These are phyloP conservation scores for Eurytemora carolleeae DNA, from an alignment of 1,140 invertebrate genomes.

Conservation along the genomic window DNA sequence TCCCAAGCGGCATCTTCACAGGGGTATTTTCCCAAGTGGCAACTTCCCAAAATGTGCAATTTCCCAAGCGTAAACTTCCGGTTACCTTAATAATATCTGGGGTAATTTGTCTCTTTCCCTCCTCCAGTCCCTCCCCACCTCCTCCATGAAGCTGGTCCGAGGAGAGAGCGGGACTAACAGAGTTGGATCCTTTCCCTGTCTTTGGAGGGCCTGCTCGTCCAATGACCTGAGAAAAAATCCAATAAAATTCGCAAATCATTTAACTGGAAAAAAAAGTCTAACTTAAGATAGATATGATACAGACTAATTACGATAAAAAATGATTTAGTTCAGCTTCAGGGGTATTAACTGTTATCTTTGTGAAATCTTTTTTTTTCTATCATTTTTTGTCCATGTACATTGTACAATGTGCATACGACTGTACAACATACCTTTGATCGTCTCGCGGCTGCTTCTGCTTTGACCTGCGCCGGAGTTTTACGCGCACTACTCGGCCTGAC, in stretches of 20 bases:
- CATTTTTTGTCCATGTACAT: not conserved
- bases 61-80: too few relatives aligned
- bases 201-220: too few relatives aligned
- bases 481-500: not conserved
- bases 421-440: not conserved
- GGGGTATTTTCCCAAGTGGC: too few relatives aligned
- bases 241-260: too few relatives aligned
- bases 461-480: slow-evolving; percentile 12
- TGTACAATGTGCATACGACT: not conserved
- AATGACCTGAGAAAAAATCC: too few relatives aligned
- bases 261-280: too few relatives aligned
- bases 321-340: too few relatives aligned
- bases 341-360: not conserved
- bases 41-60: too few relatives aligned
- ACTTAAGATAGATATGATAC: too few relatives aligned
- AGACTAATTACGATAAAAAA: too few relatives aligned
- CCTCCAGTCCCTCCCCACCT: not conserved
- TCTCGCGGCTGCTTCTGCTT: slow-evolving; percentile 7
- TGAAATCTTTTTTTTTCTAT: not conserved
- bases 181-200: not conserved
- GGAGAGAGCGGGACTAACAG: not conserved
- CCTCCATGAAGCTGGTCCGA: too few relatives aligned
- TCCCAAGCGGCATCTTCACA: too few relatives aligned
- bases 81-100: not conserved
- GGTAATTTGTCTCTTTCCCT: not conserved